phyloP scores from a whole-genome alignment of 2,888 invertebrate genomes.

The Temnothorax ravouxi region DNA sequence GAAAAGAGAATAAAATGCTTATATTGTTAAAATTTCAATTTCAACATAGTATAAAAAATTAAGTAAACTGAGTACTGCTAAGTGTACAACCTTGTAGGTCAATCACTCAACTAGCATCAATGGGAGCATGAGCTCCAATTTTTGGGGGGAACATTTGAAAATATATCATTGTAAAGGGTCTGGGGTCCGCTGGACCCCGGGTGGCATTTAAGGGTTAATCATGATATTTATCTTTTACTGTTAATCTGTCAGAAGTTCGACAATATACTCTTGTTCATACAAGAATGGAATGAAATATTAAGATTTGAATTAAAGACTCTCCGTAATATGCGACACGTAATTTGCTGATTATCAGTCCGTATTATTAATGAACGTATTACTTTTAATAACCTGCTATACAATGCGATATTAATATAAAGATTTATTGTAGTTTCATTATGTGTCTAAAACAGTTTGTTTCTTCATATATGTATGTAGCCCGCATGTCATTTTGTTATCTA shows the following conservation, averaged over 20 bases:
- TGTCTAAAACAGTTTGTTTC: background rate
- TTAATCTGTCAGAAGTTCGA: background rate
- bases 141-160: too few relatives aligned
- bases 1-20: too few relatives aligned
- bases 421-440: conserved; percentile 9
- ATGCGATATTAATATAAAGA: background rate
- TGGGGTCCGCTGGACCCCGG: too few relatives aligned
- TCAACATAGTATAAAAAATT: too few relatives aligned
- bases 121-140: too few relatives aligned
- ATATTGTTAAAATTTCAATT: too few relatives aligned
- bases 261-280: background rate
- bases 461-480: background rate
- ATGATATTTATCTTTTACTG: background rate
- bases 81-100: too few relatives aligned
- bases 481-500: conserved; percentile 29
- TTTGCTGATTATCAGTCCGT: background rate
- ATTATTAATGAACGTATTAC: background rate
- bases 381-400: background rate
- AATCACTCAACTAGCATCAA: too few relatives aligned
- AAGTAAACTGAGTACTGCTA: too few relatives aligned
- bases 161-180: too few relatives aligned
- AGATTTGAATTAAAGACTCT: background rate
- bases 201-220: too few relatives aligned
- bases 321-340: background rate
- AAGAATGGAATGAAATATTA: background rate